Conservation (phyloP, 2,113 vertebrate genomes). For the Apus apus region DNA sequence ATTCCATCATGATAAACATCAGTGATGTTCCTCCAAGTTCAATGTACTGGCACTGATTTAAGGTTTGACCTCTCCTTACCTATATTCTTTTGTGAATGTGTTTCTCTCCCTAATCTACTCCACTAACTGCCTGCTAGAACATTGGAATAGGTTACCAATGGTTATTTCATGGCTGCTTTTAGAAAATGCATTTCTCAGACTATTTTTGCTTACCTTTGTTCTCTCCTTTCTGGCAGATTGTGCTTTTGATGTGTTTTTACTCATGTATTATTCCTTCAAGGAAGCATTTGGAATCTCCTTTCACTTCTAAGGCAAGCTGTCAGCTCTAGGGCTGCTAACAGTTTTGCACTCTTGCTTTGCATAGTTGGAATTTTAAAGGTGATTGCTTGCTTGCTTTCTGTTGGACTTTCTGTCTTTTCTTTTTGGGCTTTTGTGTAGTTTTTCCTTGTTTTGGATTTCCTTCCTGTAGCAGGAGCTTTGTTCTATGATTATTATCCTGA, state of each 20-base stretch:
- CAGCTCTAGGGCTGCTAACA: neutral
- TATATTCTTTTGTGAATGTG: neutral
- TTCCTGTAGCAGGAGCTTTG: neutral
- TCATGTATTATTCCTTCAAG: slow-evolving; percentile 27
- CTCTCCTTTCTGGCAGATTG: neutral
- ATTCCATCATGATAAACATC: neutral
- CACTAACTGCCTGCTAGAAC: neutral
- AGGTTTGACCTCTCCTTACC: neutral
- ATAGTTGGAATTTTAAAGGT: neutral
- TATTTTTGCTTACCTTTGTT: slow-evolving; percentile 44
- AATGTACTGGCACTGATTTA: neutral
- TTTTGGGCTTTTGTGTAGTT: neutral
- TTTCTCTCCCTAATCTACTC: neutral
- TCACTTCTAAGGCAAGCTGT: slow-evolving; percentile 6
- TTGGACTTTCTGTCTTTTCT: too few relatives aligned
- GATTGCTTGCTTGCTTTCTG: neutral
- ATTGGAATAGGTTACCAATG: neutral
- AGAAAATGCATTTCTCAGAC: neutral
- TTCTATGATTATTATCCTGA: neutral
- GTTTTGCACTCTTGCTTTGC: neutral
- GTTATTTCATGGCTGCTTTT: slow-evolving; percentile 26
- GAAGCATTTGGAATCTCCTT: neutral
- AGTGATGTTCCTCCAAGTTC: neutral
- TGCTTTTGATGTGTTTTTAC: slow-evolving; percentile 47
- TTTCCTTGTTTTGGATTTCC: neutral